Base-by-base conservation (phyloP, 2,888 invertebrate genomes). In the Coelinius sp. region DNA sequence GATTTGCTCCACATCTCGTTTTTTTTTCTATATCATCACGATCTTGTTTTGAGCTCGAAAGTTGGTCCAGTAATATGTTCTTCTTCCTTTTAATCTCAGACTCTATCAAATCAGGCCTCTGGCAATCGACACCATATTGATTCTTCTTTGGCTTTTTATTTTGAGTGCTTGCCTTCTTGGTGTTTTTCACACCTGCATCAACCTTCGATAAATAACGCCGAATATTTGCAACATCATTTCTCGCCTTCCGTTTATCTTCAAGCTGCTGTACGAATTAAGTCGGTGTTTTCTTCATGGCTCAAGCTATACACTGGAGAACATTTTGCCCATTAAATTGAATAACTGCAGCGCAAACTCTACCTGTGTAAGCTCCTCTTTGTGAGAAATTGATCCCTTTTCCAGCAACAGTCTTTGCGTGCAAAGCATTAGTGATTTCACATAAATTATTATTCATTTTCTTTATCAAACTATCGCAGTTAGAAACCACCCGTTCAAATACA, bases 271-370 rank as follows among this genome's bases (percentile, higher is more conserved):
- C 27, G 7, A 27, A 27, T 7, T 27, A 7, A 27, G 27, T 27
- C 27, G 27, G 27, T 3, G 27, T 27, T 27, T 53, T 53, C n/a
- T 22, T 6, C 53, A 53, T 53, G 10, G 59, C 10, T 3, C 38
- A 41, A 7, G 41, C 44, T 12, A 38, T 38, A 31, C 68, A 41
- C 22, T n/a, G 68, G 25, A 74, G 35, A 8, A 44, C 27, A 5
- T 20, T 84, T 71, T 74, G 76, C 14, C 76, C 79, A n/a, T 85
- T 85, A 71, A 81, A 83, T 10, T 80, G 78, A 12, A 85, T 69
- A 5, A 79, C 81, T 4, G 86, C 82, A 12, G 82, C 82, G 4
- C 78, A 71, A 62, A 81, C 83, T 67, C 86, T 76, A 6, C 74
- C 79, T 78, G 81, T 77, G 71, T 86, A 87, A 0, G 80, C 79